Percentiles rank a stretch among this genome's conserved stretches.
phyloP scores from a whole-genome alignment of 2,113 vertebrate genomes.

The Corvus cornix region DNA sequence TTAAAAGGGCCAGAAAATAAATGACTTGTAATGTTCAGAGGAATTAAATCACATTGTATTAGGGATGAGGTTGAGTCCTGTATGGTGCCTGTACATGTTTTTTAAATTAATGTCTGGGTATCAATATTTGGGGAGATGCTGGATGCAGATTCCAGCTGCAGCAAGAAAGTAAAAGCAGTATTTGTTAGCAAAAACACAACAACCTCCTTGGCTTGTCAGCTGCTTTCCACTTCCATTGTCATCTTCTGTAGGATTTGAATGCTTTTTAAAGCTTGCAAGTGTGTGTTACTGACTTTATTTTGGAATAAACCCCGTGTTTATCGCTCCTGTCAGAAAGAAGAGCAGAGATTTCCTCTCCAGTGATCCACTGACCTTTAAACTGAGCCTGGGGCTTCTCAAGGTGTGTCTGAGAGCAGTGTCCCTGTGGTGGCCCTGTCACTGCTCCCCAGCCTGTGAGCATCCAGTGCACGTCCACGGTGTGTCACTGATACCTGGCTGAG shows the following conservation, averaged over 20 bases:
- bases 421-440: background rate
- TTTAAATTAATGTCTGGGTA: background rate
- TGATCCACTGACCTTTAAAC: background rate
- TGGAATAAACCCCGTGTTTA: background rate
- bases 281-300: background rate
- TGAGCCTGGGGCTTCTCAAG: background rate
- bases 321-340: background rate
- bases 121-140: background rate
- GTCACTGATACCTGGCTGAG: background rate
- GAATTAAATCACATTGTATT: background rate
- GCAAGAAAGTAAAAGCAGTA: background rate
- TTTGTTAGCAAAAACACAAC: background rate
- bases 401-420: background rate
- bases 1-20: background rate
- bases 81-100: background rate
- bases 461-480: rapidly evolving
- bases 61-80: background rate
- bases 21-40: background rate
- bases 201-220: background rate
- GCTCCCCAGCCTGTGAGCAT: background rate
- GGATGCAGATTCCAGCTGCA: background rate
- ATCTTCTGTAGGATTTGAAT: background rate
- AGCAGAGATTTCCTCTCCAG: background rate
- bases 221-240: background rate
- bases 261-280: background rate